Conservation (phyloP, 2,113 vertebrate species). For the Micronycteris hirsuta region DNA sequence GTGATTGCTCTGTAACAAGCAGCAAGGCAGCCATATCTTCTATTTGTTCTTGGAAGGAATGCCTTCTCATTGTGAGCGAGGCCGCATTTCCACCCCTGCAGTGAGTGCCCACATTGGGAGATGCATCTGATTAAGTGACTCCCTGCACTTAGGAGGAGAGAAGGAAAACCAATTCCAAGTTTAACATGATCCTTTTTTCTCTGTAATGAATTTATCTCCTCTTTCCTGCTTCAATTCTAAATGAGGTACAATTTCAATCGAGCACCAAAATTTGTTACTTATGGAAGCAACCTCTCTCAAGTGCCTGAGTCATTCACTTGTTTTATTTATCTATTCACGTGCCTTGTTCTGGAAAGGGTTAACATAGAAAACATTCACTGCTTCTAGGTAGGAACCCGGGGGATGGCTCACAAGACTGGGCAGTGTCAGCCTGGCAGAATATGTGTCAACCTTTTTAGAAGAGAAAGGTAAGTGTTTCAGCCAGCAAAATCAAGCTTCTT, state of each 20-base stretch:
- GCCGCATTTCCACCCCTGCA: background rate
- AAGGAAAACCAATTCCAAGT: background rate
- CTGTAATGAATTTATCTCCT: slow-evolving; percentile 22
- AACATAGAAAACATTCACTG: background rate
- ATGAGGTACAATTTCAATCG: slow-evolving; percentile 22
- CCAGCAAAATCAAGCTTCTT: background rate
- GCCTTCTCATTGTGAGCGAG: background rate
- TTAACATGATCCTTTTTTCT: slow-evolving; percentile 11
- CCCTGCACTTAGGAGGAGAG: background rate
- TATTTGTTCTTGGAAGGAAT: background rate
- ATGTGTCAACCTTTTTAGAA: background rate
- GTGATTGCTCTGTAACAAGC: background rate
- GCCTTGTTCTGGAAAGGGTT: slow-evolving; percentile 32
- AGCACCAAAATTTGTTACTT: slow-evolving; percentile 33
- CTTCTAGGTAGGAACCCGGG: background rate
- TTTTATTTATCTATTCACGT: background rate
- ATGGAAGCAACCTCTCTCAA: slow-evolving; percentile 15
- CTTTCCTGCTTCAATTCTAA: background rate
- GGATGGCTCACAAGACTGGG: background rate
- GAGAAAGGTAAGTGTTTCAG: background rate
- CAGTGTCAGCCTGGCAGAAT: background rate
- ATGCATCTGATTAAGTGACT: background rate
- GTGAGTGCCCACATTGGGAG: background rate
- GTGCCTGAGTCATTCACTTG: slow-evolving; percentile 23
- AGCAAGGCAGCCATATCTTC: background rate